A percentile compares a stretch with the other conserved stretches of the same genome.
phyloP scores from a whole-genome alignment of 2,888 invertebrate genomes.

The Theodoxus fluviatilis region DNA sequence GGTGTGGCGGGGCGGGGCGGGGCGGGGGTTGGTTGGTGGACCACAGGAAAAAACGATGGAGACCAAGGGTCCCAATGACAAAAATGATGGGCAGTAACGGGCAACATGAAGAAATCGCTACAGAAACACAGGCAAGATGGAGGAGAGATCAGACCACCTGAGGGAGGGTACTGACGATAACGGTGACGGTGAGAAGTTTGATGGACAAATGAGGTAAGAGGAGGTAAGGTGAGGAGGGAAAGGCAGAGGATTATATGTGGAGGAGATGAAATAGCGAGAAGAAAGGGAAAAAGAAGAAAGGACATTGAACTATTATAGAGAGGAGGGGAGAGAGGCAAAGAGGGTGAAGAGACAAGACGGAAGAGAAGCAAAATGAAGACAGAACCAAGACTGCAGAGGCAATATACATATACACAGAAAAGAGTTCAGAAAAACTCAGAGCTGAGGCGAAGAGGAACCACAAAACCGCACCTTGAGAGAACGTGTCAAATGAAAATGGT shows the following conservation, averaged over 20 bases:
- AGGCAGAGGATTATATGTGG: slow-evolving; percentile 1
- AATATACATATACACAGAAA: no score
- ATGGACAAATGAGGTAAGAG: no score
- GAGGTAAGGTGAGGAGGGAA: not conserved
- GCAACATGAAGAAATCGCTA: no score
- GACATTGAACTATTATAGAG: not conserved
- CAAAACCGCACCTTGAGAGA: not conserved
- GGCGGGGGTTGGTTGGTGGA: not conserved
- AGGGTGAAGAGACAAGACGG: not conserved
- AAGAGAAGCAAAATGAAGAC: not conserved
- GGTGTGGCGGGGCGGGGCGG: not conserved
- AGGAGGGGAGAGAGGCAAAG: not conserved
- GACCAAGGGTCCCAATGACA: not conserved
- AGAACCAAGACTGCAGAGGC: no score
- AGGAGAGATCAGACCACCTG: not conserved
- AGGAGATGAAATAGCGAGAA: not conserved
- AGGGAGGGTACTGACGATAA: not conserved
- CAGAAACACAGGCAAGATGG: not conserved
- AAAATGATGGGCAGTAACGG: not conserved
- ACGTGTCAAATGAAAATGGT: not conserved
- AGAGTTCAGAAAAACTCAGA: no score
- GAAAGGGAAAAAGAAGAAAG: not conserved
- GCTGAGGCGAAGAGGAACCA: no score
- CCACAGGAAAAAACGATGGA: not conserved
- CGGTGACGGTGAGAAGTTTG: not conserved